These are phyloP conservation scores for Trididemnum clinides DNA, from an alignment of 23 tunicate species.

Conservation along the genomic window DNA sequence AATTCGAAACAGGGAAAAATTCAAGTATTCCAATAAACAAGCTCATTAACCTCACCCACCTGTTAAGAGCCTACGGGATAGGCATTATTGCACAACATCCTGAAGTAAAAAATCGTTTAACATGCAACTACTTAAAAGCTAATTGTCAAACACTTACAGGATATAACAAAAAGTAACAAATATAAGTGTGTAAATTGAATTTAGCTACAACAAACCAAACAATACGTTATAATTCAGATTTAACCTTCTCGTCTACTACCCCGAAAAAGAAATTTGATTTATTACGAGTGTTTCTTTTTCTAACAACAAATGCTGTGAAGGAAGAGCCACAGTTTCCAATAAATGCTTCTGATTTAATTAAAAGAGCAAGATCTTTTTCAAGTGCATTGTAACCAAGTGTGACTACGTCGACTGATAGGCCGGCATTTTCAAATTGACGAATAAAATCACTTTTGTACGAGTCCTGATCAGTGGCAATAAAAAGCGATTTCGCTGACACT, in stretches of 20 bases:
- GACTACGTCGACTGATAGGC: constrained; percentile 40
- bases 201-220: background rate
- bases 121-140: no score
- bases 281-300: constrained; percentile 44
- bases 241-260: background rate
- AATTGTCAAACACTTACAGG: no score
- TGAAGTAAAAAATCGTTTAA: no score
- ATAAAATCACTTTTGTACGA: constrained; percentile 31
- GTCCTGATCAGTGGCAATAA: constrained; percentile 68
- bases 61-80: no score
- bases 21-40: no score
- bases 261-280: constrained; percentile 64
- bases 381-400: constrained; percentile 33
- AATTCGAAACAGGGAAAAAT: no score
- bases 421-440: background rate
- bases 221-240: constrained; percentile 9
- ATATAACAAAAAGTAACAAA: no score
- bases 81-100: no score
- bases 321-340: constrained; percentile 89
- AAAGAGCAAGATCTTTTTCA: constrained; percentile 55
- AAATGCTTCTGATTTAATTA: constrained; percentile 75
- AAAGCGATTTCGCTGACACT: constrained; percentile 20
- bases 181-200: no score
- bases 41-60: no score
- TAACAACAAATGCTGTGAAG: constrained; percentile 70